A percentile compares a stretch with the other conserved stretches of the same genome.
Evolutionary conservation across 2,888 invertebrate genomes (phyloP).

Genomic region (Agrilus mali): DNA sequence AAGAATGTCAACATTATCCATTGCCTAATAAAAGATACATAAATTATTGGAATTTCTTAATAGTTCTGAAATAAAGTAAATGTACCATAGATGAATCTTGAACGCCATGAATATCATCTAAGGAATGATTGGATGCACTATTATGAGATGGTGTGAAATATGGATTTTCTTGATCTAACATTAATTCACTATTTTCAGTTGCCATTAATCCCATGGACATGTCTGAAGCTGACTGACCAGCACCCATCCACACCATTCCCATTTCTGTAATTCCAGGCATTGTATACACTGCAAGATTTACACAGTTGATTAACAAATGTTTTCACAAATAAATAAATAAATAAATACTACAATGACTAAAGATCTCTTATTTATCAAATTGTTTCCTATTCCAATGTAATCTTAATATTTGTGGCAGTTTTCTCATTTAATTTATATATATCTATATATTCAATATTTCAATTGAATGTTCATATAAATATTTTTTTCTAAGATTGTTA

Average conservation of each 20-base stretch:
- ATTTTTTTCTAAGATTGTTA: too few species aligned
- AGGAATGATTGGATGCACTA: conserved; percentile 34
- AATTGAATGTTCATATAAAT: too few species aligned
- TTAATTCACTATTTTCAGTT: conserved; percentile 28
- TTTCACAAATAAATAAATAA: too few species aligned
- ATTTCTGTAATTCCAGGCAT: conserved; percentile 46
- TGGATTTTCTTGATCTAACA: conserved; percentile 33
- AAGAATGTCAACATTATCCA: conserved; percentile 33
- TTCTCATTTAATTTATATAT: too few species aligned
- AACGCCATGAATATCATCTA: conserved; percentile 40
- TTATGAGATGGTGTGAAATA: conserved; percentile 35
- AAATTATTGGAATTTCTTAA: conserved; percentile 2
- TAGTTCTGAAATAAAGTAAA: conserved; percentile 1
- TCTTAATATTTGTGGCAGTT: too few species aligned
- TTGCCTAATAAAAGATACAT: conserved; percentile 21
- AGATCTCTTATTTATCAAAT: too few species aligned
- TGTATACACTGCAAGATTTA: conserved; percentile 26
- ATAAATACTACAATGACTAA: too few species aligned
- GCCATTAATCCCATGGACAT: conserved; percentile 35
- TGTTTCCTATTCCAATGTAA: too few species aligned
- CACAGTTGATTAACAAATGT: too few species aligned
- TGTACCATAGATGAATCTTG: conserved; percentile 38
- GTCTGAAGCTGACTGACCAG: conserved; percentile 37
- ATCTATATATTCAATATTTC: too few species aligned
- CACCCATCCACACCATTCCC: conserved; percentile 59